Conservation (phyloP, 2,797 vertebrate species). For the Smutsia temminckii region DNA sequence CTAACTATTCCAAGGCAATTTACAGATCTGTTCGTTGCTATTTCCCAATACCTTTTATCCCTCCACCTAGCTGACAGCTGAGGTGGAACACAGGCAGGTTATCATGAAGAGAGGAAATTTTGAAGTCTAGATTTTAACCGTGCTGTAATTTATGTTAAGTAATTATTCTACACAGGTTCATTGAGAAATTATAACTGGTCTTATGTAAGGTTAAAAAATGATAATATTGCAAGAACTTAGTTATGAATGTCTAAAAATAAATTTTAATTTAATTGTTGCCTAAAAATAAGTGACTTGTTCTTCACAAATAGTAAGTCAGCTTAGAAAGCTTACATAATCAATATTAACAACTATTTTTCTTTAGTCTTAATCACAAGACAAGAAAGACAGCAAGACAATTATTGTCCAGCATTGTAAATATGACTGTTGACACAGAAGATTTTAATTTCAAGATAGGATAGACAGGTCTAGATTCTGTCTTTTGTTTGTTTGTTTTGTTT, state of each 20-base stretch:
- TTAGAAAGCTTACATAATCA: neutral
- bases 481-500: neutral
- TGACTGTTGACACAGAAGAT: neutral
- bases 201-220: neutral
- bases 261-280: neutral
- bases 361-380: neutral
- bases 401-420: neutral
- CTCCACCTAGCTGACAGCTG: neutral
- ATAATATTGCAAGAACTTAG: constrained; percentile 53
- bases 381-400: neutral
- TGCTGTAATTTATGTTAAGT: constrained; percentile 17
- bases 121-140: constrained; percentile 1
- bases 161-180: neutral
- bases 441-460: neutral
- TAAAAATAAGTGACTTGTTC: constrained; percentile 64
- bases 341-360: constrained; percentile 8
- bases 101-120: constrained; percentile 20
- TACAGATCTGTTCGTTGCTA: neutral
- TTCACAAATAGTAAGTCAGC: neutral
- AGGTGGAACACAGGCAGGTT: neutral
- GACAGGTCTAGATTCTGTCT: neutral
- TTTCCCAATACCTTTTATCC: neutral
- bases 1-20: neutral
- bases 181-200: neutral
- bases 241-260: constrained; percentile 9